Conservation (phyloP, 2,797 vertebrate genomes). For the Poeciliopsis infans region DNA sequence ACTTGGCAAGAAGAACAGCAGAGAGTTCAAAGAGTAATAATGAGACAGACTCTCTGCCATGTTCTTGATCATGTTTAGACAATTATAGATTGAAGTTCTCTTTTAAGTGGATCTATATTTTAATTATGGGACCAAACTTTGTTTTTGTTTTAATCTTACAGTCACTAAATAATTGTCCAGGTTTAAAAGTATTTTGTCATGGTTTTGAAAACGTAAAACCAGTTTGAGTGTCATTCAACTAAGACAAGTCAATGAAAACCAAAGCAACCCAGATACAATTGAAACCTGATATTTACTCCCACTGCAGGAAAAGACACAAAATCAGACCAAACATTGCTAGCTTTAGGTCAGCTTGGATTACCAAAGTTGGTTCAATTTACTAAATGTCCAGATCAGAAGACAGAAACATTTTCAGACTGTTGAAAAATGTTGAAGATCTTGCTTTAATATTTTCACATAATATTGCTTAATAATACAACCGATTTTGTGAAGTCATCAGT, state of each 20-base stretch:
- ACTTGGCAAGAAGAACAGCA: conserved; percentile 57
- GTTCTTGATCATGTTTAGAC: background rate
- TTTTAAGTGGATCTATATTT: background rate
- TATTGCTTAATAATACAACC: background rate
- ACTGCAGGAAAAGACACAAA: background rate
- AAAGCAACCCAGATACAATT: background rate
- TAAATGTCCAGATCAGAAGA: background rate
- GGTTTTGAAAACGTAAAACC: background rate
- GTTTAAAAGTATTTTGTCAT: background rate
- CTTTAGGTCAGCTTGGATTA: background rate
- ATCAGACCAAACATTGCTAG: background rate
- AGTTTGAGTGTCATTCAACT: background rate
- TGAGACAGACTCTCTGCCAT: conserved; percentile 6
- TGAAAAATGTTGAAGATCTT: background rate
- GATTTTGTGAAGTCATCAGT: background rate
- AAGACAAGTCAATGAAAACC: background rate
- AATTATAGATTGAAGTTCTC: background rate
- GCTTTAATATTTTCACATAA: background rate
- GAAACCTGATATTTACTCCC: background rate
- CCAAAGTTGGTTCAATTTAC: background rate
- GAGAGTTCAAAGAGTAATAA: conserved; percentile 30
- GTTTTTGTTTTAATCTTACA: background rate
- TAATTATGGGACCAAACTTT: background rate
- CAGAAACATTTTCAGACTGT: background rate
- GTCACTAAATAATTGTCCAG: background rate